Conservation (phyloP, 2,113 vertebrate genomes). For the Poeciliopsis retropinna region DNA sequence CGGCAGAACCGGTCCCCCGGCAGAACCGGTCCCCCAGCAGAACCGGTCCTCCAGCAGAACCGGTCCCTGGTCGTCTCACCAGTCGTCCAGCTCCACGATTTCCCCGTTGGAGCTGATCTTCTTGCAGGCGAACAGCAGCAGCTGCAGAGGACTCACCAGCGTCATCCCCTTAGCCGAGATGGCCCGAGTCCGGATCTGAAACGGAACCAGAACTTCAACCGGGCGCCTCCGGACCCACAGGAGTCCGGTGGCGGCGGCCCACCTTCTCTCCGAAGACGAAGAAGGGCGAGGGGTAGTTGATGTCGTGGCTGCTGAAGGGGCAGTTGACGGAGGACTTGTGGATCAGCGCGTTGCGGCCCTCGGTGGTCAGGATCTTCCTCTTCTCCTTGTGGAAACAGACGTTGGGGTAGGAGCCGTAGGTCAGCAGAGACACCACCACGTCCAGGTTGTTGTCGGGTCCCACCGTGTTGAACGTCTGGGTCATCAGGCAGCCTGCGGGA, state of each 20-base stretch:
- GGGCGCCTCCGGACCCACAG: neutral
- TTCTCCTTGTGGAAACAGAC: constrained; percentile 99
- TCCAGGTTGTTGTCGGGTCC: constrained; percentile 95
- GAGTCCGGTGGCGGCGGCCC: no score
- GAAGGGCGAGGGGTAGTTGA: constrained; percentile 92
- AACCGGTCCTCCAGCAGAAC: no score
- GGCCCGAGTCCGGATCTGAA: constrained; percentile 94
- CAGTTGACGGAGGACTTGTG: constrained; percentile 98
- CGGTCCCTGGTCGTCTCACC: constrained; percentile 73
- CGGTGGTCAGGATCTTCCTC: constrained; percentile 94
- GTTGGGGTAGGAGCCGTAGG: constrained; percentile 93
- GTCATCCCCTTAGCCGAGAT: constrained; percentile 98
- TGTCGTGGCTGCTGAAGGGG: constrained; percentile 93
- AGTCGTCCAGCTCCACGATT: constrained; percentile 88
- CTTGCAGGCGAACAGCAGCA: constrained; percentile 93
- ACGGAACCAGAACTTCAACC: neutral
- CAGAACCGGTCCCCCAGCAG: no score
- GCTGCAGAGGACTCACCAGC: constrained; percentile 92
- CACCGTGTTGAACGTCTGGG: constrained; percentile 88
- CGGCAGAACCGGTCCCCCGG: no score
- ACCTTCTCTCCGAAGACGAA: constrained; percentile 98
- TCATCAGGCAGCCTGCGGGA: constrained; percentile 88
- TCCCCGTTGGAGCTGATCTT: constrained; percentile 88
- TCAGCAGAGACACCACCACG: constrained; percentile 92
- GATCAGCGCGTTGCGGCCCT: constrained; percentile 95